Conservation (phyloP, 2,797 vertebrate genomes). For the Pterois miles region DNA sequence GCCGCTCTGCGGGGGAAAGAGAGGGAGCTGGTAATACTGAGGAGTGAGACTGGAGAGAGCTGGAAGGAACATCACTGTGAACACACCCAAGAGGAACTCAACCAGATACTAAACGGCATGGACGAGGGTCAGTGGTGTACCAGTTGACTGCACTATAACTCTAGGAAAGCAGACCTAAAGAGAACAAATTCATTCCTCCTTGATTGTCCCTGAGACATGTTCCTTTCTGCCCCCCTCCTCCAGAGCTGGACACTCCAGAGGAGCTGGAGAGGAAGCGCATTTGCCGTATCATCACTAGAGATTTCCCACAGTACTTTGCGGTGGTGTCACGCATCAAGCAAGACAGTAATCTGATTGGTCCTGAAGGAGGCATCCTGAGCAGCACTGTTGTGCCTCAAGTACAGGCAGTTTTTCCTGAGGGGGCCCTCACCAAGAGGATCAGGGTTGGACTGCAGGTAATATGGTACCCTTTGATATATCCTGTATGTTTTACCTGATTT, state of each 20-base stretch:
- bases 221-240: neutral
- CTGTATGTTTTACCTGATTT: neutral
- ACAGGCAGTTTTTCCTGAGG: conserved; percentile 97
- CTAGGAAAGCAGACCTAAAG: neutral
- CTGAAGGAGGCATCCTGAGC: conserved; percentile 95
- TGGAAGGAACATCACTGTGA: conserved; percentile 99
- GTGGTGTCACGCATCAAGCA: conserved; percentile 97
- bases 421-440: conserved; percentile 96
- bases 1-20: conserved; percentile 95
- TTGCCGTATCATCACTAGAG: conserved; percentile 96
- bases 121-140: conserved; percentile 88
- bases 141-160: no score
- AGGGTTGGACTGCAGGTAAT: conserved; percentile 96
- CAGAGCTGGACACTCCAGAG: conserved; percentile 93
- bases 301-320: conserved; percentile 98
- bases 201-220: neutral
- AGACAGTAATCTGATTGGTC: conserved; percentile 96
- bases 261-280: conserved; percentile 96
- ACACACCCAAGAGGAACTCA: conserved; percentile 94
- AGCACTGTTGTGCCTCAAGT: conserved; percentile 97
- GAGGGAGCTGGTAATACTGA: conserved; percentile 95
- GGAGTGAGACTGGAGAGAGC: conserved; percentile 96
- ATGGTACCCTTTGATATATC: neutral
- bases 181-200: no score
- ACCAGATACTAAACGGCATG: conserved; percentile 97